Percentiles rank a stretch among this genome's conserved stretches.
phyloP scores from a whole-genome alignment of 2,797 vertebrate species.

The Cetoscarus ocellatus region DNA sequence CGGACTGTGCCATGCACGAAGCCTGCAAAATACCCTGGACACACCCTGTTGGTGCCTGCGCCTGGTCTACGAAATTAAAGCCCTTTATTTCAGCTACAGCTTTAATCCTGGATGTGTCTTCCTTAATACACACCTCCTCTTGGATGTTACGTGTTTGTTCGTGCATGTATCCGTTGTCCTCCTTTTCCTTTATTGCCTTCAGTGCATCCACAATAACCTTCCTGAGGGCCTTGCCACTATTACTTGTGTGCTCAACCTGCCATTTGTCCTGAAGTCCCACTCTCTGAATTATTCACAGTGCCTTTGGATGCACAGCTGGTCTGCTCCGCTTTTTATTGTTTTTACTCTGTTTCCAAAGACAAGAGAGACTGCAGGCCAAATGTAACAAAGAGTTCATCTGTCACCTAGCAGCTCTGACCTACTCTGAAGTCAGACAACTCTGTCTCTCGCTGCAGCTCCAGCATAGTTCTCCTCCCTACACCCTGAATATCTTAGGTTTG shows the following conservation, averaged over 20 bases:
- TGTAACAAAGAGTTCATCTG: constrained; percentile 38
- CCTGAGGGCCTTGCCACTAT: constrained; percentile 8
- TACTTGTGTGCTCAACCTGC: constrained; percentile 42
- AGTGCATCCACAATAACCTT: constrained; percentile 4
- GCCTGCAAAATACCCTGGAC: too few species aligned
- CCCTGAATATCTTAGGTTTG: constrained; percentile 42
- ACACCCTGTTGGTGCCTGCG: too few species aligned
- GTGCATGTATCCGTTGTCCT: neutral
- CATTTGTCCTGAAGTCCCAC: constrained; percentile 28
- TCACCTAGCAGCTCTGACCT: constrained; percentile 40
- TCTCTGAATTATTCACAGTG: constrained; percentile 63
- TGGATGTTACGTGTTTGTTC: neutral
- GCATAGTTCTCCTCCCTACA: constrained; percentile 10
- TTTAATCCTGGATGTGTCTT: neutral
- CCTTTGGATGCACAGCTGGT: constrained; percentile 36
- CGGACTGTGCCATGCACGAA: too few species aligned
- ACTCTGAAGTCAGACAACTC: constrained; percentile 33
- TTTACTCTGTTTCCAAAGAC: constrained; percentile 46
- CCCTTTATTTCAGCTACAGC: neutral
- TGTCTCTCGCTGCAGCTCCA: constrained; percentile 5
- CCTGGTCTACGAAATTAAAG: too few species aligned
- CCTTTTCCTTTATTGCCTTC: constrained; percentile 1
- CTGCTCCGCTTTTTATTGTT: constrained; percentile 53
- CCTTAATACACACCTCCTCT: neutral
- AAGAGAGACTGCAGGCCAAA: constrained; percentile 33